Conservation (phyloP, 2,797 vertebrate genomes). For the Cichlasoma orientale region DNA sequence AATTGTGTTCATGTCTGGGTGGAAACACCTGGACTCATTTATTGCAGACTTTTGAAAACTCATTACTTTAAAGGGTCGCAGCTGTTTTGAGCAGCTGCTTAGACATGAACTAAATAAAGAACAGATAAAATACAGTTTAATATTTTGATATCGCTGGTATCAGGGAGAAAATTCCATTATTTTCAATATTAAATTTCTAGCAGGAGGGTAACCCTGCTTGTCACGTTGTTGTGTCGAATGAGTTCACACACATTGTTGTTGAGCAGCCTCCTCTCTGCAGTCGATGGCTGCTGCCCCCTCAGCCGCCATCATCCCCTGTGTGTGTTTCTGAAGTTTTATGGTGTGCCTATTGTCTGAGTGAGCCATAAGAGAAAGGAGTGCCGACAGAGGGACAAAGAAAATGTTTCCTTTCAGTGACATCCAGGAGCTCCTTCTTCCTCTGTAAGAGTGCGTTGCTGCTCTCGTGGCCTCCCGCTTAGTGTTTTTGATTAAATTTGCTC, state of each 20-base stretch:
- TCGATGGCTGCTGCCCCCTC: slow-evolving; percentile 16
- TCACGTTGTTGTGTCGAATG: background rate
- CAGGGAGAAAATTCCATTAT: background rate
- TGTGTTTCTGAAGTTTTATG: slow-evolving; percentile 49
- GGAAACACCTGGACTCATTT: slow-evolving; percentile 4
- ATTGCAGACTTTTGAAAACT: background rate
- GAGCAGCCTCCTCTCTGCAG: slow-evolving; percentile 5
- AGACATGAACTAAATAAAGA: background rate
- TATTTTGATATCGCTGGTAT: slow-evolving; percentile 1
- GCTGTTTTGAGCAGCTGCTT: background rate
- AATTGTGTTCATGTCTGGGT: background rate
- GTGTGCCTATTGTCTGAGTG: slow-evolving; percentile 47
- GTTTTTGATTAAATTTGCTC: slow-evolving; percentile 58
- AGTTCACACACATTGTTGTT: too few relatives aligned
- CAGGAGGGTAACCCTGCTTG: background rate
- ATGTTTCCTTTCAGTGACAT: slow-evolving; percentile 57
- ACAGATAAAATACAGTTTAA: background rate
- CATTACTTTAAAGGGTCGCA: background rate
- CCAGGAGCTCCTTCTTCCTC: slow-evolving; percentile 31
- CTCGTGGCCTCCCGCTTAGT: slow-evolving; percentile 45
- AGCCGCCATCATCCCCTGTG: slow-evolving; percentile 7
- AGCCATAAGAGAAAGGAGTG: slow-evolving; percentile 37
- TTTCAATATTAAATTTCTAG: background rate
- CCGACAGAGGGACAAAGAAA: slow-evolving; percentile 15
- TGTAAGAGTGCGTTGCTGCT: slow-evolving; percentile 1